Base-by-base conservation (phyloP, 2,797 vertebrate species). In the Macropus fuliginosus region DNA sequence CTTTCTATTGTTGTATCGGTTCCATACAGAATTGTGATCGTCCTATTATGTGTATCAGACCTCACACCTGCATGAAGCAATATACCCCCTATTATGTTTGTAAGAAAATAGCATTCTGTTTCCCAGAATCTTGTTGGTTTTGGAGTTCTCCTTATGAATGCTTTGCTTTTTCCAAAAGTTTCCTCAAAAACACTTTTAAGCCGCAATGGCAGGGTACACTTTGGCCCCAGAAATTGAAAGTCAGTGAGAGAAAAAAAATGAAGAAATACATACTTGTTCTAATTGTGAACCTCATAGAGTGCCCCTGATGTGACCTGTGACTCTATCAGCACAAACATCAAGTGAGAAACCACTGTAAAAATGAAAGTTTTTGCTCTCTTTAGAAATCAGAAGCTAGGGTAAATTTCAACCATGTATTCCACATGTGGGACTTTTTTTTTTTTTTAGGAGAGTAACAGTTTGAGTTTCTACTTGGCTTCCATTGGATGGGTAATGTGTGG, bases 71-170 rank as follows among this genome's bases (percentile, higher is more conserved):
- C 93, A 40, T 95, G 4, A 0, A 91, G 59, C 91, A 93, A 59
- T 89, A 0, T 93, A 89, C 0, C 28, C 93, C 55, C 91, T 91
- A 28, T 40, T 95, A 0, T 62, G 94, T 95, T 96, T 93, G 90
- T 74, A 56, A 96, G 55, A 56, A 91, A 97, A 91, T 34, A 92
- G 54, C 91, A 27, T 95, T 74, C 50, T 31, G 55, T 12, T 95
- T 96, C 93, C 93, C 91, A 95, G 93, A 93, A 56, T 94, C 89
- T 55, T 96, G 24, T 97, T 98, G 52, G 52, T 97, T 98, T 97
- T 96, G 56, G 54, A 94, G 4, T 96, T 97, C 91, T 92, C 2
- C 55, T 93, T 81, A 91, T 95, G 3, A 59, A 94, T 95, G 28
- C 11, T 90, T 12, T 91, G 31, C 91, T 96, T 96, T 97, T 96